Conservation (phyloP, 2,888 invertebrate genomes). For the Plebejus anna region DNA sequence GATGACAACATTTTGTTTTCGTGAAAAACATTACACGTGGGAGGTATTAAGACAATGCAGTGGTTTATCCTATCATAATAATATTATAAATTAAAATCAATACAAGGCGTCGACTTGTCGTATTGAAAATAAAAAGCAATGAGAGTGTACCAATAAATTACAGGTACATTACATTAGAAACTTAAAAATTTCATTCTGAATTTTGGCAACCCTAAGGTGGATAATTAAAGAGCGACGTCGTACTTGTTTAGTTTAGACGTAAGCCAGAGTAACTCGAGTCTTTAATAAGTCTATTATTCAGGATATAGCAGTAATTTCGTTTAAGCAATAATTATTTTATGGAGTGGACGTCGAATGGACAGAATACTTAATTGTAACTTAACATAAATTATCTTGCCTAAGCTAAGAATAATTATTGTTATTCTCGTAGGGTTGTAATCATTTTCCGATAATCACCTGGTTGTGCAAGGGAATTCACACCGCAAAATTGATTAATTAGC, state of each 20-base stretch:
- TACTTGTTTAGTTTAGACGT: conserved; percentile 19
- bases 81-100: no score
- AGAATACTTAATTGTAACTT: conserved; percentile 20
- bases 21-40: background rate
- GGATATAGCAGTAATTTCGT: conserved; percentile 9
- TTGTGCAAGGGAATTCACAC: conserved; percentile 14
- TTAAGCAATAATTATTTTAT: conserved; percentile 3
- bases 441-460: conserved; percentile 12
- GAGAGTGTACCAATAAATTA: no score
- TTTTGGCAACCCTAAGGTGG: conserved; percentile 16
- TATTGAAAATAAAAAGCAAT: background rate
- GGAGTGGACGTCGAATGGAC: background rate
- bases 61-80: no score
- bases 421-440: conserved; percentile 17
- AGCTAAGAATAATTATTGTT: background rate
- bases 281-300: background rate
- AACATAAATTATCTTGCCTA: background rate
- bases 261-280: conserved; percentile 24
- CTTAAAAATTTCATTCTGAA: background rate
- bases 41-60: background rate
- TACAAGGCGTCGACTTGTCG: no score
- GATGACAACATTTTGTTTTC: conserved; percentile 2
- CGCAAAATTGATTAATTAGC: background rate
- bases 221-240: conserved; percentile 9
- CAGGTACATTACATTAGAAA: no score